Evolutionary conservation across 2,113 vertebrate genomes (phyloP).

Genomic region (Anhinga rufa): DNA sequence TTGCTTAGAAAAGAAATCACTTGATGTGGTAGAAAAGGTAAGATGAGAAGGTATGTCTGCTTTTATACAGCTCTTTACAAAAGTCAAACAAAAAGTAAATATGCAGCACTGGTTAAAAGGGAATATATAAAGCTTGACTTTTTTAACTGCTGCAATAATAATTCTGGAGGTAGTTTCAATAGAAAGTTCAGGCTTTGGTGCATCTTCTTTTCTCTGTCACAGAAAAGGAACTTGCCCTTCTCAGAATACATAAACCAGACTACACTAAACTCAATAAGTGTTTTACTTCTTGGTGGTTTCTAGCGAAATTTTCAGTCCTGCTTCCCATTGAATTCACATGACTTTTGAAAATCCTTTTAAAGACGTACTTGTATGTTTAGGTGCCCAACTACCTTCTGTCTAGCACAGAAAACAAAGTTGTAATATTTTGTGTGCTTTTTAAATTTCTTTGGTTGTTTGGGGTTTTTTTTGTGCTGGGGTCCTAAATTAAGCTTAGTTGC

Average conservation of each 20-base stretch:
- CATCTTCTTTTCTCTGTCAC: not conserved
- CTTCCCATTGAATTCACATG: not conserved
- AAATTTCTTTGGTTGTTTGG: not conserved
- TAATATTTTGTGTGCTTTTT: not conserved
- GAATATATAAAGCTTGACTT: not conserved
- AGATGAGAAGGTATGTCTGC: not conserved
- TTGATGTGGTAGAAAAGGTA: not conserved
- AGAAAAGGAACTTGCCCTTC: not conserved
- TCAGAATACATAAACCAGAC: not conserved
- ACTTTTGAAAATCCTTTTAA: not conserved
- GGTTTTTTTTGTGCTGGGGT: not conserved
- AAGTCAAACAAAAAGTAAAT: not conserved
- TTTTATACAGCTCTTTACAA: not conserved
- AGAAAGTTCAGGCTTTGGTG: not conserved
- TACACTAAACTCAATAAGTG: not conserved
- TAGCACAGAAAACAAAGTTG: not conserved
- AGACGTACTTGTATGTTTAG: not conserved
- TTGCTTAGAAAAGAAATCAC: not conserved
- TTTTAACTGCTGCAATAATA: not conserved
- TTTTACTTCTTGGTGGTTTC: not conserved
- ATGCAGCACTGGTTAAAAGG: not conserved
- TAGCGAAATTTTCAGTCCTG: not conserved
- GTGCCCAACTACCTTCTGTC: not conserved
- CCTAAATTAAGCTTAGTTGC: not conserved
- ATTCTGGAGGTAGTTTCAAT: not conserved